Evolutionary conservation across 2,888 invertebrate species (phyloP).

Genomic region (Octonoba sinensis): DNA sequence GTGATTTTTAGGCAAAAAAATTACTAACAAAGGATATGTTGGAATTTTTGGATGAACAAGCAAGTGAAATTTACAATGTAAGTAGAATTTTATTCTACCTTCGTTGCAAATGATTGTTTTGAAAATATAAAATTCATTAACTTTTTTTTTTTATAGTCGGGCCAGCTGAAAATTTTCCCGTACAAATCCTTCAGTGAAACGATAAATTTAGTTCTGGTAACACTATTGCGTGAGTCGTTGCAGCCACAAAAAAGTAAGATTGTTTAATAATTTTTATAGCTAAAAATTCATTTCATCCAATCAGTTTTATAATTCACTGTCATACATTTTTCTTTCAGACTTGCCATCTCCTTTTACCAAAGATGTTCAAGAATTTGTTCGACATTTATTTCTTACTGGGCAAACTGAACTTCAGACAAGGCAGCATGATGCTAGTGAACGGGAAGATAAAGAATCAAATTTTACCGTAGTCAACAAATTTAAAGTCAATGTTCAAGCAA

Average conservation of each 20-base stretch:
- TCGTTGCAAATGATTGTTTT: neutral
- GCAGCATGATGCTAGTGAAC: conserved; percentile 78
- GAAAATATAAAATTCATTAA: neutral
- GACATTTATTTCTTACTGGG: conserved; percentile 89
- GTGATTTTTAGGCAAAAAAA: conserved; percentile 83
- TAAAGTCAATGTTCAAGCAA: conserved; percentile 95
- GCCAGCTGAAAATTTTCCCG: conserved; percentile 81
- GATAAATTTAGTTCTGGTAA: conserved; percentile 91
- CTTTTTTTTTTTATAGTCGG: conserved; percentile 69
- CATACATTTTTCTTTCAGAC: conserved; percentile 74
- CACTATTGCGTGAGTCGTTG: conserved; percentile 88
- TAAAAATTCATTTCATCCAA: neutral
- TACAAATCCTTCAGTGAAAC: conserved; percentile 96
- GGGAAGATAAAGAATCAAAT: conserved; percentile 85
- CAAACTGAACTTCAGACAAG: conserved; percentile 92
- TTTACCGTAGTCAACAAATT: conserved; percentile 85
- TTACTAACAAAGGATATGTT: conserved; percentile 86
- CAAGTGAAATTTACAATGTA: conserved; percentile 81
- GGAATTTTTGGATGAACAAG: conserved; percentile 85
- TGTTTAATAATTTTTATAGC: neutral
- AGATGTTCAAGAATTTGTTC: conserved; percentile 92
- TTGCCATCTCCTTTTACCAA: conserved; percentile 90
- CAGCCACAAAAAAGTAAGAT: conserved; percentile 82
- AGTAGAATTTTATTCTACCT: conserved; percentile 8
- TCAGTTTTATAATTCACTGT: conserved; percentile 79